phyloP scores from a whole-genome alignment of 2,888 invertebrate genomes.

The Nebria salina region DNA sequence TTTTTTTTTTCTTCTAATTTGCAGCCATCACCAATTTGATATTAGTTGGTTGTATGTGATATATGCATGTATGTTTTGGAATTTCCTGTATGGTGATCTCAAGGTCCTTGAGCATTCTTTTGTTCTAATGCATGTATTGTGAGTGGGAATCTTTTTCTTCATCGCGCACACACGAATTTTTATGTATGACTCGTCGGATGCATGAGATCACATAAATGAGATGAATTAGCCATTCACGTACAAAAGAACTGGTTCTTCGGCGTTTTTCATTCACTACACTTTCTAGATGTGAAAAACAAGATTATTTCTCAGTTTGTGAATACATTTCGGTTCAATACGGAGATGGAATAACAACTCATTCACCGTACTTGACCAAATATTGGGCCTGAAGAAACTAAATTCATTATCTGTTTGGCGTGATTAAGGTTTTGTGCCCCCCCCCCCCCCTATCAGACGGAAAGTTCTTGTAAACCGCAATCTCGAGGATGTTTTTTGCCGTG shows the following conservation, averaged over 20 bases:
- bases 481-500: conserved; percentile 34
- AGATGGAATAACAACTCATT: too few relatives aligned
- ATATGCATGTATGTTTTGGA: too few relatives aligned
- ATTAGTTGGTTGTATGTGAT: too few relatives aligned
- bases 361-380: too few relatives aligned
- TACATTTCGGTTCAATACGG: not conserved
- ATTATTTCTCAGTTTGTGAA: not conserved
- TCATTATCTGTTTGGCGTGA: not conserved
- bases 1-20: too few relatives aligned
- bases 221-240: not conserved
- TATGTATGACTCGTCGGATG: conserved; percentile 1
- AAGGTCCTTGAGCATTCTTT: not conserved
- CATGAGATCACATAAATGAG: not conserved
- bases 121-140: not conserved
- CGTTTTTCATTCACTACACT: not conserved
- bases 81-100: not conserved
- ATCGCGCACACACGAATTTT: not conserved
- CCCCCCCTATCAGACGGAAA: too few relatives aligned
- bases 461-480: not conserved
- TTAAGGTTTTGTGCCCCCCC: not conserved
- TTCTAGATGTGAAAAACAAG: conserved; percentile 1
- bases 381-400: not conserved
- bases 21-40: too few relatives aligned
- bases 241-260: not conserved
- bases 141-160: not conserved